Evolutionary conservation across 2,797 vertebrate genomes (phyloP).

Genomic region (Pseudocheirus occidentalis): DNA sequence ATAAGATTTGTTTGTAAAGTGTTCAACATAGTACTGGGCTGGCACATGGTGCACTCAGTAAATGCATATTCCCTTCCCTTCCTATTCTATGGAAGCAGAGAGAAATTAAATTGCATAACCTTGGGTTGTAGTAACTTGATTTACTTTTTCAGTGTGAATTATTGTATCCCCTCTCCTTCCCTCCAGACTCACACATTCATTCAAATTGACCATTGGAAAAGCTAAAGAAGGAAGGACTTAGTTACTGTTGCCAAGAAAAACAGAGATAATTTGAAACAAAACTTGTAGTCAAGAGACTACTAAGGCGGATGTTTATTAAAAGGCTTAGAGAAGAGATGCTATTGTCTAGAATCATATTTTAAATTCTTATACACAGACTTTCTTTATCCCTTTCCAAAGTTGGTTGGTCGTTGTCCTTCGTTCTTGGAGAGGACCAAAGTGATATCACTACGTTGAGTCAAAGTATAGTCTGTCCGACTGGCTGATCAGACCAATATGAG

Average conservation of each 20-base stretch:
- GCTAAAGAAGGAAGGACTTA: neutral
- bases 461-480: neutral
- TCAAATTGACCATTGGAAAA: neutral
- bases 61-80: neutral
- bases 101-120: neutral
- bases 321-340: neutral
- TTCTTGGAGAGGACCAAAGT: neutral
- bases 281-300: neutral
- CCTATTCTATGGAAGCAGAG: neutral
- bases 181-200: neutral
- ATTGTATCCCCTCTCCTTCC: neutral
- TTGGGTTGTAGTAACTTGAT: neutral
- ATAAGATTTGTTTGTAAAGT: neutral
- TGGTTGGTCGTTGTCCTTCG: neutral
- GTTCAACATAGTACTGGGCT: neutral
- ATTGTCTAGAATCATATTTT: neutral
- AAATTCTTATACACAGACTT: neutral
- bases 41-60: neutral
- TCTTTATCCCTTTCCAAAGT: neutral
- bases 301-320: neutral
- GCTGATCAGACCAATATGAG: neutral
- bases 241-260: neutral
- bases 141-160: neutral
- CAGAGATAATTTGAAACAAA: neutral
- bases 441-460: neutral